Evolutionary conservation across 2,113 vertebrate genomes (phyloP).

Genomic region (Callocephalon fimbriatum): DNA sequence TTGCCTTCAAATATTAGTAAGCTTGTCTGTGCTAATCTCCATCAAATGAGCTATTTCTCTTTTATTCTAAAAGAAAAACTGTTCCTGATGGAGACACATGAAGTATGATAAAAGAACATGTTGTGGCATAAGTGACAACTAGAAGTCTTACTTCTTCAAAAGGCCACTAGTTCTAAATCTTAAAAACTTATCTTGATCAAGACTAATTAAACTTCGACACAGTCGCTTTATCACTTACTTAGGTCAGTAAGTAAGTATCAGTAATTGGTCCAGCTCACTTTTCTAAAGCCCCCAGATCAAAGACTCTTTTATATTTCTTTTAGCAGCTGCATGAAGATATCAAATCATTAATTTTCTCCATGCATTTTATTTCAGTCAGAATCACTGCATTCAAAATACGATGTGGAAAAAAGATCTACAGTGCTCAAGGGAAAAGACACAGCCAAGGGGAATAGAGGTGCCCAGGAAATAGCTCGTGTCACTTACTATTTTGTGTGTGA

Average conservation of each 20-base stretch:
- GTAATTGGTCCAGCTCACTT: slow-evolving; percentile 28
- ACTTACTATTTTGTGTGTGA: not conserved
- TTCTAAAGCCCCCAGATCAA: slow-evolving; percentile 60
- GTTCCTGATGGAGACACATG: not conserved
- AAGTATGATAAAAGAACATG: slow-evolving; percentile 44
- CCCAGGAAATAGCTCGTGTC: not conserved
- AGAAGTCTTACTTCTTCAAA: slow-evolving; percentile 54
- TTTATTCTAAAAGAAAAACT: slow-evolving; percentile 44
- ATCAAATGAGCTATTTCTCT: slow-evolving; percentile 60
- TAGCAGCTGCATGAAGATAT: slow-evolving; percentile 4
- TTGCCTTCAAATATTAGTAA: slow-evolving; percentile 63
- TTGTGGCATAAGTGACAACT: slow-evolving; percentile 42
- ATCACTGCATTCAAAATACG: not conserved
- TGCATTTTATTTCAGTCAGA: slow-evolving; percentile 8
- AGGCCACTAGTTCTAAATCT: slow-evolving; percentile 37
- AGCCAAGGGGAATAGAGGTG: not conserved
- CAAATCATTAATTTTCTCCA: slow-evolving; percentile 21
- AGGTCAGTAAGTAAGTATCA: slow-evolving; percentile 46
- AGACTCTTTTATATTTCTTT: slow-evolving; percentile 37
- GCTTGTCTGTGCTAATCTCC: slow-evolving; percentile 51
- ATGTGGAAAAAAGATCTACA: not conserved
- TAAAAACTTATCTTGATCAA: slow-evolving; percentile 56
- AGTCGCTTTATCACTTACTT: slow-evolving; percentile 31
- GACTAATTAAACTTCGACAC: slow-evolving; percentile 62
- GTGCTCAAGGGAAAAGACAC: not conserved